Percentiles rank a stretch among this genome's conserved stretches.
Evolutionary conservation across 2,797 vertebrate species (phyloP).

Genomic region (Bradypodion ventrale): DNA sequence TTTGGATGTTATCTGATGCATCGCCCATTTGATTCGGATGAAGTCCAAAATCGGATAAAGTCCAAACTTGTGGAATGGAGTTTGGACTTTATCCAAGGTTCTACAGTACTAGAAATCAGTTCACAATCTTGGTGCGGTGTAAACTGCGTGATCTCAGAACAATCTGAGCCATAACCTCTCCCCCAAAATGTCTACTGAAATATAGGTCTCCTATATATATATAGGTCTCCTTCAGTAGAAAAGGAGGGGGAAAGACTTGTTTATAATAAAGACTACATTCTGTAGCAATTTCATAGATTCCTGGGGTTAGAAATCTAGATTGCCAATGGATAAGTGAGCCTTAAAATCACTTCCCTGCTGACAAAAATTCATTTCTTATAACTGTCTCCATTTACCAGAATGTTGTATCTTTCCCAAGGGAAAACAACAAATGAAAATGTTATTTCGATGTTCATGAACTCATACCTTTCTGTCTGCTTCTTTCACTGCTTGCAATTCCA

Average conservation of each 20-base stretch:
- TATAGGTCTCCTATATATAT: conserved; percentile 66
- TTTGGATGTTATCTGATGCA: too few relatives aligned
- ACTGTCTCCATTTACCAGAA: conserved; percentile 98
- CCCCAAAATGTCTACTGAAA: conserved; percentile 63
- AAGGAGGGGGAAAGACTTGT: conserved; percentile 70
- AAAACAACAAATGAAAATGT: conserved; percentile 99
- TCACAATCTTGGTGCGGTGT: conserved; percentile 67
- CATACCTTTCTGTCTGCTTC: conserved; percentile 94
- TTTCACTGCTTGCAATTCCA: conserved; percentile 98
- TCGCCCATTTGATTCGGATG: too few relatives aligned
- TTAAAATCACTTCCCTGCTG: conserved; percentile 98
- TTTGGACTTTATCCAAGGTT: too few relatives aligned
- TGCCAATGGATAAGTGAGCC: conserved; percentile 97
- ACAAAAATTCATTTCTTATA: conserved; percentile 98
- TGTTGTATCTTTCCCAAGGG: conserved; percentile 94
- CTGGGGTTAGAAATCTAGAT: conserved; percentile 96
- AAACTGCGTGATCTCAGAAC: conserved; percentile 64
- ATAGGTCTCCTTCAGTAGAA: conserved; percentile 63
- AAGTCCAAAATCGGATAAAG: too few relatives aligned
- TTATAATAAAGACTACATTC: conserved; percentile 92
- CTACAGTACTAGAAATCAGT: conserved; percentile 59
- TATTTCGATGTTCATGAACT: conserved; percentile 99
- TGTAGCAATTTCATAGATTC: conserved; percentile 92
- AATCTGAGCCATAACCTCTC: conserved; percentile 58
- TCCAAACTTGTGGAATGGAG: too few relatives aligned